Base-by-base conservation (phyloP, 2,888 invertebrate genomes). In the Amblyteles armatorius region DNA sequence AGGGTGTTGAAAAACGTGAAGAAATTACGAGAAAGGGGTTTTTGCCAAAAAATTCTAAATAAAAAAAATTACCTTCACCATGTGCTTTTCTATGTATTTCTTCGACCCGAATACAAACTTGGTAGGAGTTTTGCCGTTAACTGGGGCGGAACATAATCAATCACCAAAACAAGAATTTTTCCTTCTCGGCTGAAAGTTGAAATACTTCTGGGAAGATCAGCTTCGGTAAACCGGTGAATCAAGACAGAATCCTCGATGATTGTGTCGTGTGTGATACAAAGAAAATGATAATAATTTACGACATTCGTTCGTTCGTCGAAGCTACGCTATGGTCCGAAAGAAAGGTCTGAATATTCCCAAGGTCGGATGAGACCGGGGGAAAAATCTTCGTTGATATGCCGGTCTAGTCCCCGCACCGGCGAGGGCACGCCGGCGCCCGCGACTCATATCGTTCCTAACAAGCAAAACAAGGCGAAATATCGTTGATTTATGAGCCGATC, bases 401-500 rank as follows among this genome's bases (percentile, higher is more conserved):
- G 44, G 33, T 73, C 55, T 40, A 78, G 81, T 26, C 63, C 60
- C 65, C 50, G 33, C 44, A 48, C 11, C 13, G 71, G 55, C 13
- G 55, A 60, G 60, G 33, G 19, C 4, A 7, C 9, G 48, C 22
- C 16, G 22, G n/a, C 36, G 65, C 79, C 52, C 74, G 73, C 80
- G 71, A 82, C 82, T 85, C 85, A 87, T 88, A 88, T 82, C 83
- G 87, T 84, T 87, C 83, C 88, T 91, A 91, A 91, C 90, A 89
- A 91, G 91, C 91, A 91, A 91, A 91, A 91, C 91, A 91, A 90
- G 88, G 90, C 89, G 88, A 89, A 88, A 89, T 89, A 91, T 90
- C 85, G 87, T 79, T 91, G 91, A 91, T 91, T 91, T 91, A 91
- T 89, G 89, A 88, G 87, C 86, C 84, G 85, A 80, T 83, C 84